These are phyloP conservation scores for Pantelozetes paolii DNA, from an alignment of 2,888 invertebrate genomes.

Conservation along the genomic window DNA sequence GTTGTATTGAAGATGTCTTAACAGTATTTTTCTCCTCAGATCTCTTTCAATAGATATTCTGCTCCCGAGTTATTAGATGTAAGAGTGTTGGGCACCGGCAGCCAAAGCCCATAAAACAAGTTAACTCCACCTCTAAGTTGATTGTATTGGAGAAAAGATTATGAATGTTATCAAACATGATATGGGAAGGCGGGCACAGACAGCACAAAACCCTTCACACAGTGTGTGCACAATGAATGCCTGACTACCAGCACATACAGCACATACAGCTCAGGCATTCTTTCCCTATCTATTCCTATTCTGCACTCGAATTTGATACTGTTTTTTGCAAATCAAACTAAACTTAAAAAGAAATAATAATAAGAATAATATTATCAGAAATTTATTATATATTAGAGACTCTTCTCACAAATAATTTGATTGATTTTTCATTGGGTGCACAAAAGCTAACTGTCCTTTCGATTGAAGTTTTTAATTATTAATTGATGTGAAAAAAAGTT, in stretches of 20 bases:
- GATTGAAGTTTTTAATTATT: too few relatives aligned
- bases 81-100: neutral
- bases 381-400: neutral
- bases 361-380: neutral
- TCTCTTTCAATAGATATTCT: neutral
- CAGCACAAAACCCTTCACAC: neutral
- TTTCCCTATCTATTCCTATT: neutral
- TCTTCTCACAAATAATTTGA: neutral
- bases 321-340: neutral
- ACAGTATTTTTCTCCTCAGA: neutral
- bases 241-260: neutral
- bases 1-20: neutral
- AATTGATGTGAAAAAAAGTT: too few relatives aligned
- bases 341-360: neutral
- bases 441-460: too few relatives aligned
- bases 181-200: neutral
- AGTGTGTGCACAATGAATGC: neutral
- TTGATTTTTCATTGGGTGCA: neutral
- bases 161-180: neutral
- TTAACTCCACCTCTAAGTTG: constrained; percentile 2
- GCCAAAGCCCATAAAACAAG: neutral
- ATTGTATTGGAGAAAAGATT: constrained; percentile 26
- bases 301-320: neutral
- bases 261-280: neutral
- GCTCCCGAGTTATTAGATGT: neutral